phyloP scores from a whole-genome alignment of 2,888 invertebrate species.

The Tuberolachnus salignus region DNA sequence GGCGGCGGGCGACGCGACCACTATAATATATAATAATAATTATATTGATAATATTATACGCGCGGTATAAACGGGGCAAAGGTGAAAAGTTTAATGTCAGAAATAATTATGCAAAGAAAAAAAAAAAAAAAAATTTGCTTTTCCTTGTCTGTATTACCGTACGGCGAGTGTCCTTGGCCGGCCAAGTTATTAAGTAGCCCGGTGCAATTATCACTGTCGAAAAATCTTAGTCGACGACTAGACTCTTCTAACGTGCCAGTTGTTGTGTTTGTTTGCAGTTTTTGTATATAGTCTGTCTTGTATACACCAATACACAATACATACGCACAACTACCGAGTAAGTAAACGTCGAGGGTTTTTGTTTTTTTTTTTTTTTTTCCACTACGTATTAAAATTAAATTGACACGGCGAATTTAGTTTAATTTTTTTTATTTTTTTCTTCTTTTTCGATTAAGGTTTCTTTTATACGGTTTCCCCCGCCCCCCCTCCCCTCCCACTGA shows the following conservation, averaged over 20 bases:
- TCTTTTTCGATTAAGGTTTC: conserved; percentile 21
- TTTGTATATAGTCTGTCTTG: too few relatives aligned
- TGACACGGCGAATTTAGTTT: conserved; percentile 36
- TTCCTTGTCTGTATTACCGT: neutral
- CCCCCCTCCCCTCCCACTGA: too few relatives aligned
- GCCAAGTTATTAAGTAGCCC: conserved; percentile 2
- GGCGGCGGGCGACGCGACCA: neutral
- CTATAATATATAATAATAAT: too few relatives aligned
- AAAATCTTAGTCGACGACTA: too few relatives aligned
- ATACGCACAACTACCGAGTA: too few relatives aligned
- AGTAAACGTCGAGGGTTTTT: conserved; percentile 6
- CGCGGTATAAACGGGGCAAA: neutral
- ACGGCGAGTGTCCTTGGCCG: conserved; percentile 35
- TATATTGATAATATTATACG: too few relatives aligned
- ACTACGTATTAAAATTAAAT: conserved; percentile 12
- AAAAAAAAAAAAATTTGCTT: neutral
- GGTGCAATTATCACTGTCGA: too few relatives aligned
- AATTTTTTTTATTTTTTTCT: conserved; percentile 41
- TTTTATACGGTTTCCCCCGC: neutral
- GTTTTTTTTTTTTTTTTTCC: too few relatives aligned
- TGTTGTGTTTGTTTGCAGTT: too few relatives aligned
- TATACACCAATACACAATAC: too few relatives aligned
- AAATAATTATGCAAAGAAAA: conserved; percentile 20
- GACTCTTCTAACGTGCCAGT: too few relatives aligned
- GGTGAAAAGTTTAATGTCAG: too few relatives aligned